Evolutionary conservation across 2,888 invertebrate species (phyloP).

Genomic region (Euzetes globulus): DNA sequence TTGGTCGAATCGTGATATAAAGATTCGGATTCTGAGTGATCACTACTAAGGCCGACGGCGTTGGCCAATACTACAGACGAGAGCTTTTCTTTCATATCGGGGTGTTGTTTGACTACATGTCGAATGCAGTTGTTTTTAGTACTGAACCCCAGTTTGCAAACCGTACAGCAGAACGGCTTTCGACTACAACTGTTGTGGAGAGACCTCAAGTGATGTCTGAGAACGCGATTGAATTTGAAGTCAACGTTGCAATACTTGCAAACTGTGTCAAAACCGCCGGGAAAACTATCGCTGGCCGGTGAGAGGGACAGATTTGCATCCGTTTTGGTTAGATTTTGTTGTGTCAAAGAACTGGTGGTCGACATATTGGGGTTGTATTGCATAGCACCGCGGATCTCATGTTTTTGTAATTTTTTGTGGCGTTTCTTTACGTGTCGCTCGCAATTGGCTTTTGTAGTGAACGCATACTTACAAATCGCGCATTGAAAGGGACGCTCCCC

Average conservation of each 20-base stretch:
- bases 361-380: constrained; percentile 45
- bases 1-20: constrained; percentile 15
- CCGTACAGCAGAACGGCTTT: constrained; percentile 48
- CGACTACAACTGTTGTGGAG: constrained; percentile 46
- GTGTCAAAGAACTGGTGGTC: constrained; percentile 33
- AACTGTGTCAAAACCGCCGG: constrained; percentile 46
- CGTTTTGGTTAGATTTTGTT: constrained; percentile 29
- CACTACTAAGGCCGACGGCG: neutral
- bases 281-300: constrained; percentile 30
- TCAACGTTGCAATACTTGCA: constrained; percentile 50
- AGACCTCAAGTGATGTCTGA: constrained; percentile 49
- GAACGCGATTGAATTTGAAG: constrained; percentile 48
- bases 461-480: constrained; percentile 87
- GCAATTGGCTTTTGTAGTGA: constrained; percentile 95
- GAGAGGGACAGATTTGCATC: neutral
- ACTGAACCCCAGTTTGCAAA: constrained; percentile 48
- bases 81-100: constrained; percentile 43
- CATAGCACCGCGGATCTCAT: constrained; percentile 79
- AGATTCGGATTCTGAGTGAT: constrained; percentile 30
- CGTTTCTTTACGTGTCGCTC: constrained; percentile 87
- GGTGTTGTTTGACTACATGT: constrained; percentile 48
- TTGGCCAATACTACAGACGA: constrained; percentile 11
- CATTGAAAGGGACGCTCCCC: constrained; percentile 93
- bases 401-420: constrained; percentile 70
- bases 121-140: constrained; percentile 48